Base-by-base conservation (phyloP, 2,888 invertebrate species). In the Macrophya annulata region DNA sequence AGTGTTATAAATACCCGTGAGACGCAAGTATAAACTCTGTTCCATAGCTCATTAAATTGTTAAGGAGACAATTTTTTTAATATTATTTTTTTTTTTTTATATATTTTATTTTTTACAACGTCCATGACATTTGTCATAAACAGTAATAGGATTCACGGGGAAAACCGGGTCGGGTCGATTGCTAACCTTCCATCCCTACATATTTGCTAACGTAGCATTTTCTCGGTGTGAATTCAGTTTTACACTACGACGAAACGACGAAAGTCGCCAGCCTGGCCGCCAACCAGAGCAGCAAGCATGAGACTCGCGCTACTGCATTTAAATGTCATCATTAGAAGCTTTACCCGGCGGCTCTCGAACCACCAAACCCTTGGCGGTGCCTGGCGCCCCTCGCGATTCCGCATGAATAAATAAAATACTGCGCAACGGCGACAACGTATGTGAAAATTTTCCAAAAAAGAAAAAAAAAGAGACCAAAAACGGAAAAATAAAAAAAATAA, bases 301-400 rank as follows among this genome's bases (percentile, higher is more conserved):
- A 92, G 93, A 92, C 92, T 92, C 92, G 91, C 92, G 91, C 91
- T 91, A 92, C 93, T 93, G 93, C 93, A 93, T 93, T 93, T 93
- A 93, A 93, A 93, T 93, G 93, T 93, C 93, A 93, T 93, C 93
- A 93, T 93, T 93, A 92, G 92, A 90, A 90, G 90, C 90, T 91
- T 90, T 90, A 90, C 89, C 90, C 87, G 84, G 84, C 85, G 84
- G 82, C 87, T 74, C 83, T 84, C 83, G 87, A 86, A 88, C 88
- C 88, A 74, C 83, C 87, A 88, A 88, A 86, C 85, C 85, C 86
- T 87, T 86, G 86, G 86, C 85, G 87, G 88, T 86, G 86, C 86
- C 86, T 71, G 84, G 86, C 87, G 87, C 86, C 86, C 86, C 86
- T 65, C 85, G 87, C 88, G 87, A 87, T 87, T 88, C 87, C 87